Percentiles rank a stretch among this genome's conserved stretches.
These are phyloP conservation scores for Calidris pygmaea DNA, from an alignment of 2,113 vertebrate genomes.

Conservation along the genomic window DNA sequence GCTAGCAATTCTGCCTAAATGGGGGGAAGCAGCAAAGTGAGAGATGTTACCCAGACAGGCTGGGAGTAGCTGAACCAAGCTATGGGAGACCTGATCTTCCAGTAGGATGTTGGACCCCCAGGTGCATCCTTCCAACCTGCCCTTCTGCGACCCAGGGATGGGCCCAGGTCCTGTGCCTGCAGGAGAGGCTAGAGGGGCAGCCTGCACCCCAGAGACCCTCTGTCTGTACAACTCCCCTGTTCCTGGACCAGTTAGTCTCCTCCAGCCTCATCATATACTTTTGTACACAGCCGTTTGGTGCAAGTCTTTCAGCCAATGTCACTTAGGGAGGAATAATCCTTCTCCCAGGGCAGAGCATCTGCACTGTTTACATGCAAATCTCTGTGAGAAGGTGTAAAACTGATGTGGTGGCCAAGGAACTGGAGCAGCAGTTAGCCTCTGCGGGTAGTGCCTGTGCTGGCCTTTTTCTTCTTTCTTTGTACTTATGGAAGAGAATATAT, in stretches of 20 bases:
- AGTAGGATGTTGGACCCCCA: neutral
- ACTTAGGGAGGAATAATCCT: neutral
- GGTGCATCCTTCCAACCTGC: neutral
- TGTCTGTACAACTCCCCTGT: neutral
- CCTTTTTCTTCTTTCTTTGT: neutral
- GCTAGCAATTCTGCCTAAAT: neutral
- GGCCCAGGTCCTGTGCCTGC: neutral
- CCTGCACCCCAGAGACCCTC: neutral
- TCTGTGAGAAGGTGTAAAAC: neutral
- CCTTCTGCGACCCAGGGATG: rapidly evolving
- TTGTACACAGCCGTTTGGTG: neutral
- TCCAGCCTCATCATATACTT: neutral
- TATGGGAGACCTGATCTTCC: neutral
- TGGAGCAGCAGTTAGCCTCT: neutral
- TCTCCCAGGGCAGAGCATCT: neutral
- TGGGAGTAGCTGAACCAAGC: neutral
- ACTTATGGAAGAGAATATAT: neutral
- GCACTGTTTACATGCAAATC: neutral
- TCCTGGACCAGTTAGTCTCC: neutral
- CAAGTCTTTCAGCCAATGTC: neutral
- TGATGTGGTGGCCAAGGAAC: neutral
- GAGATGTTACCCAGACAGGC: neutral
- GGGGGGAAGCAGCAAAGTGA: neutral
- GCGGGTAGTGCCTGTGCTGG: neutral
- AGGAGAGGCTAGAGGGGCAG: neutral